These are phyloP conservation scores for Pristionchus pacificus DNA, from an alignment of 1,140 invertebrate species.

Conservation along the genomic window DNA sequence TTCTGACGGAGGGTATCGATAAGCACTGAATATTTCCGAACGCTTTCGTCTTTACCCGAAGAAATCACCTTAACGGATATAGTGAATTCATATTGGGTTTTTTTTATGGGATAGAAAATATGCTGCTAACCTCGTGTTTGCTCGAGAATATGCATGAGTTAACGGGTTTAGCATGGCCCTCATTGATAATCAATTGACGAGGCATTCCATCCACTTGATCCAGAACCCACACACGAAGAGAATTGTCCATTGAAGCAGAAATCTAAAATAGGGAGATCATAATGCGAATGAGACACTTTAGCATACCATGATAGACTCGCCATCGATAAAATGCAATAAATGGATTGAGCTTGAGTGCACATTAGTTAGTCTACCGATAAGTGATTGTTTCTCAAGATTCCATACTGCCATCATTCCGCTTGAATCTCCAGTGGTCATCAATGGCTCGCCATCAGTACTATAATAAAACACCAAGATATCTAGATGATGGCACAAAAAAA, in stretches of 20 bases:
- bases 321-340: slow-evolving; percentile 15
- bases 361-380: slow-evolving; percentile 26
- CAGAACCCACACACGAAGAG: slow-evolving; percentile 24
- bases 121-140: slow-evolving; percentile 19
- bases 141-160: slow-evolving; percentile 9
- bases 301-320: slow-evolving; percentile 27
- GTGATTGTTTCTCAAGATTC: slow-evolving; percentile 27
- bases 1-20: slow-evolving; percentile 25
- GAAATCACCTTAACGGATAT: slow-evolving; percentile 30
- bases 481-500: not conserved
- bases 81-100: no score
- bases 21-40: slow-evolving; percentile 40
- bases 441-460: slow-evolving; percentile 10
- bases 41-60: slow-evolving; percentile 40
- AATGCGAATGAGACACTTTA: not conserved
- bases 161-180: slow-evolving; percentile 23
- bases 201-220: slow-evolving; percentile 28
- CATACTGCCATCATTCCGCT: slow-evolving; percentile 22
- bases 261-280: slow-evolving; percentile 9
- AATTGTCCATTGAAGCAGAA: slow-evolving; percentile 21
- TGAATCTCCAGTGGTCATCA: slow-evolving; percentile 21
- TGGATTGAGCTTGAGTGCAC: slow-evolving; percentile 15
- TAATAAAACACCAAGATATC: not conserved
- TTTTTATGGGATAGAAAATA: no score
- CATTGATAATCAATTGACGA: slow-evolving; percentile 22